A percentile compares a stretch with the other conserved stretches of the same genome.
Evolutionary conservation across 2,888 invertebrate species (phyloP).

Genomic region (Pecten maximus): DNA sequence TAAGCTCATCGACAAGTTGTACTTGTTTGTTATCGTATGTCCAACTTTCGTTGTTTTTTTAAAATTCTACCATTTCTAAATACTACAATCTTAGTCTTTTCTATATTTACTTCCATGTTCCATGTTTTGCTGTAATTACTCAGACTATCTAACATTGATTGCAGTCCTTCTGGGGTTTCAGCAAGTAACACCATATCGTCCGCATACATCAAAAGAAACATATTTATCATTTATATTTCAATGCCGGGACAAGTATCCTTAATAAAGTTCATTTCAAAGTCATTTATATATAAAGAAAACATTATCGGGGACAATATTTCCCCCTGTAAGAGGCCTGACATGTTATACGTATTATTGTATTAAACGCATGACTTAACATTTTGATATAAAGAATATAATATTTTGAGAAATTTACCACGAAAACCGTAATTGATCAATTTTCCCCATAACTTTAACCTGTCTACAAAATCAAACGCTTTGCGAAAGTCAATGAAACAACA

Average conservation of each 20-base stretch:
- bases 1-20: background rate
- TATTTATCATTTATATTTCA: too few species aligned
- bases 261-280: conserved; percentile 50
- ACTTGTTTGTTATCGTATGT: conserved; percentile 39
- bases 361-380: conserved; percentile 54
- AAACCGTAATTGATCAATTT: too few species aligned
- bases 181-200: too few species aligned
- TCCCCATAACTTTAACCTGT: too few species aligned
- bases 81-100: too few species aligned
- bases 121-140: conserved; percentile 40
- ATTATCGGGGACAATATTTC: conserved; percentile 54
- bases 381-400: conserved; percentile 42
- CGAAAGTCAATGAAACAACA: too few species aligned
- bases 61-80: too few species aligned
- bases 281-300: conserved; percentile 55
- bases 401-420: background rate
- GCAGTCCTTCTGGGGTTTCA: too few species aligned
- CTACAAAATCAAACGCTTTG: too few species aligned
- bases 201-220: too few species aligned
- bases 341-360: conserved; percentile 36
- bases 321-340: conserved; percentile 50
- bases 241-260: background rate
- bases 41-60: too few species aligned
- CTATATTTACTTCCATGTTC: conserved; percentile 41
- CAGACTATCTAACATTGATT: conserved; percentile 44